These are phyloP conservation scores for Monoplex corrugatus DNA, from an alignment of 2,888 invertebrate species.

Conservation along the genomic window DNA sequence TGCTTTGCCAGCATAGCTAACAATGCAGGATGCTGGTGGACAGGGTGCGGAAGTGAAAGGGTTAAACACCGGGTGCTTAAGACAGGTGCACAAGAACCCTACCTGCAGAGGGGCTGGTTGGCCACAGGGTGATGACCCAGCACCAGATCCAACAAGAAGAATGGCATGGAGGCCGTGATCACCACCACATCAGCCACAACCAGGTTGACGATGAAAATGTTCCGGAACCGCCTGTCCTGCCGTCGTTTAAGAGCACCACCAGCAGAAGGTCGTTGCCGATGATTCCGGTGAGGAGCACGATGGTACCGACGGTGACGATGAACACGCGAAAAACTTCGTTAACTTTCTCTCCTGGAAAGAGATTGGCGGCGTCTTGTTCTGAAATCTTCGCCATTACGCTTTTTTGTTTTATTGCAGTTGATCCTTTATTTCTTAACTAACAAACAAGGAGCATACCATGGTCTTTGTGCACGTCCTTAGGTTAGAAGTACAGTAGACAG, in stretches of 20 bases:
- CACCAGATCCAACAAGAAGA: neutral
- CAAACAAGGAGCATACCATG: no score
- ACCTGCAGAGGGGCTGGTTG: neutral
- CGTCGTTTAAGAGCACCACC: neutral
- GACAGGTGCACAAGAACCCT: neutral
- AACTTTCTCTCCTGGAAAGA: no score
- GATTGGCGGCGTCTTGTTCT: no score
- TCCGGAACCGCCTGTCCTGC: neutral
- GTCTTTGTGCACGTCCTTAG: no score
- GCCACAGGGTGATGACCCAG: neutral
- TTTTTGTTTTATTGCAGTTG: no score
- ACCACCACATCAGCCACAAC: neutral
- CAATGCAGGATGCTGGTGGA: no score
- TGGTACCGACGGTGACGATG: neutral
- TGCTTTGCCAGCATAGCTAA: no score
- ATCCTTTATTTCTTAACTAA: no score
- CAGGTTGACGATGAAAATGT: neutral
- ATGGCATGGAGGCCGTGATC: neutral
- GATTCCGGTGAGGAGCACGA: neutral
- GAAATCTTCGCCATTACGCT: no score
- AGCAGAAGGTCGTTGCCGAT: neutral
- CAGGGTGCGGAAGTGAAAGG: no score
- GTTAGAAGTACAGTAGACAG: no score
- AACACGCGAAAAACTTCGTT: neutral
- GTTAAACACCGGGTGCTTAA: no score